Evolutionary conservation across 2,797 vertebrate genomes (phyloP), one percentile per base, ranked within the genome.

Genomic region (Mus caroli): DNA sequence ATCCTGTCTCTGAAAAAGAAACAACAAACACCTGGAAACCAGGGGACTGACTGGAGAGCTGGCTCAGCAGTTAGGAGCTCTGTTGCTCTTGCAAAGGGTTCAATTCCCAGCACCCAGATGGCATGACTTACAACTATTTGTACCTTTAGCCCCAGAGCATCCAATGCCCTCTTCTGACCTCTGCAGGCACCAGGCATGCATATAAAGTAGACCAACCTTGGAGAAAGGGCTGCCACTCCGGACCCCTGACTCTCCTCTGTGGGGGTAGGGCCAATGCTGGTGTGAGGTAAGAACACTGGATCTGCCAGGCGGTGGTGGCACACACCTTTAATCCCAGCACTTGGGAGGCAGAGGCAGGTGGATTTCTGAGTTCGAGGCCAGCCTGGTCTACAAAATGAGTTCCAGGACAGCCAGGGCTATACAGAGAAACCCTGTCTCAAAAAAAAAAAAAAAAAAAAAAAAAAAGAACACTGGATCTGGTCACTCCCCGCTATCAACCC

Each of bases 121-220:
- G 62, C 3, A 0, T 24, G 31, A 43, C 7, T 50, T n/a, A 67
- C 31, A 67, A 52, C 17, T 52, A 50, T 67, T 31, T 13, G 11
- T 50, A 67, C 10, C 5, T 12, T 64, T 7, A 20, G 9, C 13
- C 15, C 58, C 80, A 64, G 37, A 22, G 43, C 43, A 34, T 52
- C 37, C 3, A 6, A 9, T 46, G 19, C 6, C 82, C 31, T 67
- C 60, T 50, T 67, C 60, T 67, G 60, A 85, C 60, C 28, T 50
- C 62, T 69, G 43, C 46, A 52, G 62, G 62, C 62, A n/a, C 43
- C 62, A 37, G 62, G 13, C 83, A 85, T 20, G 58, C 17, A 34
- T 54, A 64, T 67, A 1, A 4, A 3, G 13, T 1, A 0, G n/a
- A 20, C 26, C 4, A 31, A n/a, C 2, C 10, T 4, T 3, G 0